Evolutionary conservation across 2,797 vertebrate species (phyloP).

Genomic region (Denticeps clupeoides): DNA sequence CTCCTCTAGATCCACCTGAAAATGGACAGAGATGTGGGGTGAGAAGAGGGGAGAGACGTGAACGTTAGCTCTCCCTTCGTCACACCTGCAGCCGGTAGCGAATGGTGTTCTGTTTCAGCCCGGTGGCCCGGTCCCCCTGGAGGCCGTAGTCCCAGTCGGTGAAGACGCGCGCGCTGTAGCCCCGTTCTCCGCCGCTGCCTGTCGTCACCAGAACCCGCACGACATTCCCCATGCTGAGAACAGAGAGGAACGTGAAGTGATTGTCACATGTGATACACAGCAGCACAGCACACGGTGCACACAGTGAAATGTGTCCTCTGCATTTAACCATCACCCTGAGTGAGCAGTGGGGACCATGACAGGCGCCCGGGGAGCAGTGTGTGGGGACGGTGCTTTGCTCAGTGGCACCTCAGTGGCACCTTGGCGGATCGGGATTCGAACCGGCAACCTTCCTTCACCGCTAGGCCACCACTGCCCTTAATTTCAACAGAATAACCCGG

Average conservation of each 20-base stretch:
- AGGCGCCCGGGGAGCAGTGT: too few relatives aligned
- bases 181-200: slow-evolving; percentile 51
- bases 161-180: slow-evolving; percentile 72
- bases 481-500: too few relatives aligned
- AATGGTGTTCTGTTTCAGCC: slow-evolving; percentile 68
- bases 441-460: too few relatives aligned
- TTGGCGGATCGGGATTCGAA: too few relatives aligned
- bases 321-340: too few relatives aligned
- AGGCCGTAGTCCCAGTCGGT: slow-evolving; percentile 75
- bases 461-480: too few relatives aligned
- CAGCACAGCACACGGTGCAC: too few relatives aligned
- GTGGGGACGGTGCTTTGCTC: too few relatives aligned
- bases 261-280: too few relatives aligned
- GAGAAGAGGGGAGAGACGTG: not conserved
- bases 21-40: slow-evolving; percentile 1
- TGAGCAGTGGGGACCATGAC: too few relatives aligned
- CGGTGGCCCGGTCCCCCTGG: slow-evolving; percentile 48
- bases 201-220: slow-evolving; percentile 62
- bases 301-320: too few relatives aligned
- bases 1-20: slow-evolving; percentile 78
- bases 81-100: slow-evolving; percentile 70
- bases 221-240: slow-evolving; percentile 59
- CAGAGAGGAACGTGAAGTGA: not conserved
- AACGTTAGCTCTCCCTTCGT: slow-evolving; percentile 9
- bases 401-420: too few relatives aligned